Evolutionary conservation across 2,888 invertebrate genomes (phyloP), one percentile per base, ranked within the genome.

Genomic region (Pseudococcus longispinus): DNA sequence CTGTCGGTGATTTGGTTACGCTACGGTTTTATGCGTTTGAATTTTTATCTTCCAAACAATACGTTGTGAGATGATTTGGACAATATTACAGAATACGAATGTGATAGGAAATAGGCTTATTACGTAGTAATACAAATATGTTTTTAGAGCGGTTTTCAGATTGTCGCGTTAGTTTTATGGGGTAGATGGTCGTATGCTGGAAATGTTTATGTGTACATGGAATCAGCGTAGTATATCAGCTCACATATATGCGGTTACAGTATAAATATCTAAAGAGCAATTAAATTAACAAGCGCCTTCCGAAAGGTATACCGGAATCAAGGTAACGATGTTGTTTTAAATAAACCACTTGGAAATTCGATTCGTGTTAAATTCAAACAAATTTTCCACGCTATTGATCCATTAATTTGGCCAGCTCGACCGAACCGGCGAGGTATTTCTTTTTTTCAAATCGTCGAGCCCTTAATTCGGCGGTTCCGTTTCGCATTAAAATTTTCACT

Each of bases 401-500:
- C 84, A 32, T 55, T 55, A 32, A 55, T 37, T 26, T 20, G 23
- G 60, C 18, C 37, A 23, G 23, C 60, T 55, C 55, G 55, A 37
- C 4, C 18, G 44, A 15, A 46, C 15, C 13, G 42, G 20, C 32
- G n/a, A 15, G 51, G 20, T 83, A 29, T 51, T 83, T 83, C 60
- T 60, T 83, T 26, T 23, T n/a, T 18, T 13, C 20, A 55, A 55
- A 84, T 37, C 55, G 32, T 60, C 84, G 83, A 46, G 46, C 84
- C 37, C 55, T 32, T 84, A 84, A 84, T 84, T 84, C 84, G 84
- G 60, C 84, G 55, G 32, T 84, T 84, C 84, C 84, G 84, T 55
- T 55, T 55, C 84, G 55, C 84, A 37, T 55, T 55, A 55, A 84
- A 84, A 84, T 60, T 84, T 83, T 60, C 55, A 51, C 60, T 32